Base-by-base conservation (phyloP, 2,888 invertebrate species). In the Tiphia femorata region DNA sequence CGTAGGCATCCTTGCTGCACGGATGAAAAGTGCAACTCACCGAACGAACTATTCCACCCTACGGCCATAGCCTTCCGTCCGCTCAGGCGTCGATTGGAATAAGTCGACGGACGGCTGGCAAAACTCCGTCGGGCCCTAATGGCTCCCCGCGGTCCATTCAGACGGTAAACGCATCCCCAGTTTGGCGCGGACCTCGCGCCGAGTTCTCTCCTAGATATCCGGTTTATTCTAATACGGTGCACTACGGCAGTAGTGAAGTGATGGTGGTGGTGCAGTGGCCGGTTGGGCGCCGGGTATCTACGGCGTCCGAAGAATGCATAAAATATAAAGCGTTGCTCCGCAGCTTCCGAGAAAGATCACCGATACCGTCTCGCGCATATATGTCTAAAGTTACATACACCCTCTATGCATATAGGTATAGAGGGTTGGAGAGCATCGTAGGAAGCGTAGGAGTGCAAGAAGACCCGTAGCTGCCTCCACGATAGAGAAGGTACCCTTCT, bases 221-320 rank as follows among this genome's bases (percentile, higher is more conserved):
- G 57, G 56, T 59, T 66, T 67, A 70, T 72, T 61, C 64, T 66
- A 57, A 64, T 62, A 62, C 56, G 46, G 38, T 23, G 4, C 16
- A 12, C 7, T 8, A n/a, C n/a, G n/a, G n/a, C n/a, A n/a, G n/a
- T n/a, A n/a, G n/a, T n/a, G n/a, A n/a, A n/a, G n/a, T n/a, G n/a
- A n/a, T n/a, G n/a, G n/a, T n/a, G n/a, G n/a, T n/a, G n/a, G n/a
- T n/a, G n/a, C n/a, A n/a, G n/a, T n/a, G n/a, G n/a, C n/a, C n/a
- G 23, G 7, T 7, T 7, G 23, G 17, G 35, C 35, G 5, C 16
- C 19, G 12, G 19, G 23, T 42, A 53, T 49, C 38, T 21, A 25
- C 37, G 43, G 17, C 41, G 46, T 38, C 61, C 53, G 42, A 54
- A 49, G 68, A 67, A 71, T 69, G 70, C 69, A 70, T 69, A 69